A percentile compares a stretch with the other conserved stretches of the same genome.
Evolutionary conservation across 2,113 vertebrate genomes (phyloP).

Genomic region (Sinocyclocheilus rhinocerous): DNA sequence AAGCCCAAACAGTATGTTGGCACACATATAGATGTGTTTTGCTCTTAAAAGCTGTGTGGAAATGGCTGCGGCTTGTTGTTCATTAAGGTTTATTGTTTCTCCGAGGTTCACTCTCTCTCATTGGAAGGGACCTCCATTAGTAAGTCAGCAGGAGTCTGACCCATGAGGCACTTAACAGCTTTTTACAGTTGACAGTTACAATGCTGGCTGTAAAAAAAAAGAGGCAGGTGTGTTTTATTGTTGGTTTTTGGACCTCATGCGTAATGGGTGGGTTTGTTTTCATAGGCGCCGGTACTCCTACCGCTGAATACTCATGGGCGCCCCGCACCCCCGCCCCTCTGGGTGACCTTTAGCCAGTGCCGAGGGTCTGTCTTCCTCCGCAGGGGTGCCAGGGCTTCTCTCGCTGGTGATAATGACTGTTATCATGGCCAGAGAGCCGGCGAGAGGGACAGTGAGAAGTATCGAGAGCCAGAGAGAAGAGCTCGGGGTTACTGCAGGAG

Average conservation of each 20-base stretch:
- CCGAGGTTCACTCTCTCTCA: slow-evolving; percentile 6
- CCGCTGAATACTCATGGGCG: not conserved
- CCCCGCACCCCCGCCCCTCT: not conserved
- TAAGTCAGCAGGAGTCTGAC: slow-evolving; percentile 22
- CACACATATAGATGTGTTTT: not conserved
- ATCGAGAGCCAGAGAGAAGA: not conserved
- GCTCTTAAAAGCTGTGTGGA: slow-evolving; percentile 29
- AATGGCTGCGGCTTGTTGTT: slow-evolving; percentile 29
- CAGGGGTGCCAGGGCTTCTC: slow-evolving; percentile 49
- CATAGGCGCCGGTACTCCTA: not conserved
- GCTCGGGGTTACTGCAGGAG: slow-evolving; percentile 2
- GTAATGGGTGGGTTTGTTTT: not conserved
- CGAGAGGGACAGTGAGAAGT: slow-evolving; percentile 20
- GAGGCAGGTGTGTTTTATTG: slow-evolving; percentile 45
- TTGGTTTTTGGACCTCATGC: not conserved
- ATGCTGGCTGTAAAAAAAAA: slow-evolving; percentile 16
- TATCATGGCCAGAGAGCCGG: slow-evolving; percentile 37
- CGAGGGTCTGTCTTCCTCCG: slow-evolving; percentile 29
- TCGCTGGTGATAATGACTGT: slow-evolving; percentile 56
- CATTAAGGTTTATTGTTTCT: slow-evolving; percentile 40
- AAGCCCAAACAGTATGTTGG: not conserved
- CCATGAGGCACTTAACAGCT: slow-evolving; percentile 23
- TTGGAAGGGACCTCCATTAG: slow-evolving; percentile 37
- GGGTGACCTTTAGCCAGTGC: slow-evolving; percentile 51
- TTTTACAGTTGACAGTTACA: slow-evolving; percentile 40